A percentile compares a stretch with the other conserved stretches of the same genome.
phyloP scores from a whole-genome alignment of 2,888 invertebrate genomes.

The Hirtodrosophila alboralis region DNA sequence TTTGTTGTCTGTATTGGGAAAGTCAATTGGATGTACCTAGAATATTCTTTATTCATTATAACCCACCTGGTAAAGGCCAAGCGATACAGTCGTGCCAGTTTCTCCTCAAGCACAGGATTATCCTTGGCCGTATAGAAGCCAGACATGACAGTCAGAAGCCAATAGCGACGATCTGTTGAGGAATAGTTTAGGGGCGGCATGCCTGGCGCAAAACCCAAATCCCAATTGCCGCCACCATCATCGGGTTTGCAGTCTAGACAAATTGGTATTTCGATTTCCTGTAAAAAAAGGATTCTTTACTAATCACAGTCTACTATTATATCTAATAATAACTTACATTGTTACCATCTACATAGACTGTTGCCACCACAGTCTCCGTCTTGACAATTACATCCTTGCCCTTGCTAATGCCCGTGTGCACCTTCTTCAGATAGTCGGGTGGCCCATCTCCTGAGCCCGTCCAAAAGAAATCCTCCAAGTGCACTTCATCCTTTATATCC shows the following conservation, averaged over 20 bases:
- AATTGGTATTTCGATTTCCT: conserved; percentile 83
- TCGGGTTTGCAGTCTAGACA: conserved; percentile 81
- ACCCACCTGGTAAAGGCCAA: conserved; percentile 91
- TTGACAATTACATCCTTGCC: conserved; percentile 86
- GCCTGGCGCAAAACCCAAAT: conserved; percentile 64
- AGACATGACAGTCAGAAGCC: conserved; percentile 91
- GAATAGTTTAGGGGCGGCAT: conserved; percentile 81
- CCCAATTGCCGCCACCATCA: conserved; percentile 80
- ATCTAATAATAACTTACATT: conserved; percentile 68
- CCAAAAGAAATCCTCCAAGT: conserved; percentile 94
- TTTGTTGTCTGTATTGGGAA: conserved; percentile 90
- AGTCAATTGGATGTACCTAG: conserved; percentile 8
- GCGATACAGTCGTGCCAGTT: conserved; percentile 90
- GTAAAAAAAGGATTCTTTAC: neutral
- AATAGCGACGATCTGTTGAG: conserved; percentile 89
- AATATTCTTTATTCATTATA: too few relatives aligned
- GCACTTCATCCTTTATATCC: conserved; percentile 82
- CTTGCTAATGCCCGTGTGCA: conserved; percentile 85
- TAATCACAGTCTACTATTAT: too few relatives aligned
- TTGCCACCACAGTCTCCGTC: conserved; percentile 89
- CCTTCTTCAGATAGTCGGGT: conserved; percentile 84
- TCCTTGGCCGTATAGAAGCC: conserved; percentile 85
- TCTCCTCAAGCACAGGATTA: conserved; percentile 89
- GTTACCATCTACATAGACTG: conserved; percentile 87
- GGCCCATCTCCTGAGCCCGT: conserved; percentile 94